These are phyloP conservation scores for Macrosiphum euphorbiae DNA, from an alignment of 2,888 invertebrate species.

Conservation along the genomic window DNA sequence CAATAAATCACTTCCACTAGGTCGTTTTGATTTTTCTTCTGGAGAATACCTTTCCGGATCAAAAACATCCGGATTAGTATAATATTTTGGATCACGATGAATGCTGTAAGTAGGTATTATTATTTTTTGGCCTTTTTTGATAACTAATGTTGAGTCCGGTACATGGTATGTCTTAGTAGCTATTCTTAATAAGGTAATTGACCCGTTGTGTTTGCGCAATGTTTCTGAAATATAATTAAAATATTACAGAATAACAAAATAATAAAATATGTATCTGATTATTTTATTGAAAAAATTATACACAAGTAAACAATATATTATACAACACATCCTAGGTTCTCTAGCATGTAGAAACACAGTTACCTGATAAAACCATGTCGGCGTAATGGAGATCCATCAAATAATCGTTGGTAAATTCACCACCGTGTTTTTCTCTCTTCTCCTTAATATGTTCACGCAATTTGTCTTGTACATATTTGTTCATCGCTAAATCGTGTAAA, in stretches of 20 bases:
- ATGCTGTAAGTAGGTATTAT: too few relatives aligned
- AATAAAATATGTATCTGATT: neutral
- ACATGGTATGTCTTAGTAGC: neutral
- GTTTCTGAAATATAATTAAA: too few relatives aligned
- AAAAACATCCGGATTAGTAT: too few relatives aligned
- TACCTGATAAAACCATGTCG: slow-evolving; percentile 16
- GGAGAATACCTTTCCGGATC: too few relatives aligned
- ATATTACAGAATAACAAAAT: too few relatives aligned
- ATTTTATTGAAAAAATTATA: neutral
- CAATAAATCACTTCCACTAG: too few relatives aligned
- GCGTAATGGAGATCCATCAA: slow-evolving; percentile 4
- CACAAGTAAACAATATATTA: neutral
- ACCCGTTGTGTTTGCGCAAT: neutral
- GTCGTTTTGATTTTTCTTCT: too few relatives aligned
- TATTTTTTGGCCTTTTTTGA: too few relatives aligned
- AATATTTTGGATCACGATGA: too few relatives aligned
- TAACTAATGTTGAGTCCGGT: too few relatives aligned
- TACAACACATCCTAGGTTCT: neutral
- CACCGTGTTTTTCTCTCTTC: neutral
- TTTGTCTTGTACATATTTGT: slow-evolving; percentile 29
- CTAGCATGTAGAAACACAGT: too few relatives aligned
- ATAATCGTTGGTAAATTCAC: neutral
- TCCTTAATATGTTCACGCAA: neutral
- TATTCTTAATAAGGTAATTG: neutral
- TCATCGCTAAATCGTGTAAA: slow-evolving; percentile 1